Percentiles rank a stretch among this genome's conserved stretches.
Evolutionary conservation across 2,888 invertebrate genomes (phyloP).

Genomic region (Hydraecia micacea): DNA sequence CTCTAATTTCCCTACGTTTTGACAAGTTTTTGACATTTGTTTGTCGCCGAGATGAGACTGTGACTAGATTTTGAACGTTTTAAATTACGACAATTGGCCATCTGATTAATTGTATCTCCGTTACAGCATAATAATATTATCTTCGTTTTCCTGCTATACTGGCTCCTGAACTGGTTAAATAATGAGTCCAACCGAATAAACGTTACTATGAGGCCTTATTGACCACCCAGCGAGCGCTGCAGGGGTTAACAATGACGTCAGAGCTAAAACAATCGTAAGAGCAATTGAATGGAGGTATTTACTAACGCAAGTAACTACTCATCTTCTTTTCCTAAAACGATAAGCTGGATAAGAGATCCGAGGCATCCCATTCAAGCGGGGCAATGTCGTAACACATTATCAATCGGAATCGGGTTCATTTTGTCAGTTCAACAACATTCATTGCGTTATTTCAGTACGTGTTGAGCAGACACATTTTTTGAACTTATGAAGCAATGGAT

Average conservation of each 20-base stretch:
- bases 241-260: constrained; percentile 44
- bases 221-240: constrained; percentile 34
- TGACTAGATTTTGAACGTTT: too few relatives aligned
- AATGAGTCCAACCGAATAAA: constrained; percentile 15
- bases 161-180: neutral
- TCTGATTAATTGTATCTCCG: neutral
- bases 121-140: neutral
- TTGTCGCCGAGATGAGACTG: too few relatives aligned
- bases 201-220: constrained; percentile 5
- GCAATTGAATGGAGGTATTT: neutral
- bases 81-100: too few relatives aligned
- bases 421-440: too few relatives aligned
- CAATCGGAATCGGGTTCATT: too few relatives aligned
- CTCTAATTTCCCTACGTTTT: too few relatives aligned
- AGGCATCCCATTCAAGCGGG: constrained; percentile 1
- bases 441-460: too few relatives aligned
- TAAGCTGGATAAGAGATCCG: neutral
- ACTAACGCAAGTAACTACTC: neutral
- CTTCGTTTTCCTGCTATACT: neutral
- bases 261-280: neutral
- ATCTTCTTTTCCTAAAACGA: neutral
- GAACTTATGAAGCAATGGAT: too few relatives aligned
- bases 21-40: too few relatives aligned
- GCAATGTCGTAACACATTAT: too few relatives aligned
- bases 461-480: too few relatives aligned